Percentiles rank a stretch among this genome's conserved stretches.
Evolutionary conservation across 2,888 invertebrate species (phyloP).

Genomic region (Diachrysia chrysitis): DNA sequence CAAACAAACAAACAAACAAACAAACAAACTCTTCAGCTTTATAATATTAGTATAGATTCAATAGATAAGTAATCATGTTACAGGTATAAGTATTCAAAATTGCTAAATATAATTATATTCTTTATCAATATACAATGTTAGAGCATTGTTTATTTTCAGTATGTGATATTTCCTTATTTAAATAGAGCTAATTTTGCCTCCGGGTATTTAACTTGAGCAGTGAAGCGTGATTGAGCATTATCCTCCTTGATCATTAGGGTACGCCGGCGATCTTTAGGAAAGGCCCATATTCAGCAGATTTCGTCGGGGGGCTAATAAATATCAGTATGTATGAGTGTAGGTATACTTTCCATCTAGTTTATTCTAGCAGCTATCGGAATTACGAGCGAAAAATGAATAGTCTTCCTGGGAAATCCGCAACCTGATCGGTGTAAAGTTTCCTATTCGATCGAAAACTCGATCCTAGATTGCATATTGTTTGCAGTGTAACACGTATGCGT

Average conservation of each 20-base stretch:
- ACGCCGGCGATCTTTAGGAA: background rate
- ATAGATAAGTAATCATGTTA: no score
- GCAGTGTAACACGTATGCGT: background rate
- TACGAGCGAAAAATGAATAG: constrained; percentile 21
- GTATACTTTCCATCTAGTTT: constrained; percentile 28
- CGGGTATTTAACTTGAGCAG: background rate
- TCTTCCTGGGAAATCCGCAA: constrained; percentile 1
- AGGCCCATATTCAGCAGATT: background rate
- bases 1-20: no score
- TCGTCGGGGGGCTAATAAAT: constrained; percentile 1
- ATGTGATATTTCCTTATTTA: background rate
- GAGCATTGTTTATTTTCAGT: no score
- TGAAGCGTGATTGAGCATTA: constrained; percentile 1
- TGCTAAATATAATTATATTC: no score
- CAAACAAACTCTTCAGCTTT: no score
- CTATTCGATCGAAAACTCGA: constrained; percentile 15
- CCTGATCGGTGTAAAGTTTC: background rate
- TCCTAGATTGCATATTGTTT: constrained; percentile 23
- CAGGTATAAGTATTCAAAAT: no score
- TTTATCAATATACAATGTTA: no score
- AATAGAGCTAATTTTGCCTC: background rate
- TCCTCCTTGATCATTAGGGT: background rate
- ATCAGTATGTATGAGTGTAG: constrained; percentile 6
- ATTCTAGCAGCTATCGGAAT: constrained; percentile 21
- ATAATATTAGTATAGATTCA: no score